Evolutionary conservation across 2,888 invertebrate genomes (phyloP).

Genomic region (Pharmacophagus antenor): DNA sequence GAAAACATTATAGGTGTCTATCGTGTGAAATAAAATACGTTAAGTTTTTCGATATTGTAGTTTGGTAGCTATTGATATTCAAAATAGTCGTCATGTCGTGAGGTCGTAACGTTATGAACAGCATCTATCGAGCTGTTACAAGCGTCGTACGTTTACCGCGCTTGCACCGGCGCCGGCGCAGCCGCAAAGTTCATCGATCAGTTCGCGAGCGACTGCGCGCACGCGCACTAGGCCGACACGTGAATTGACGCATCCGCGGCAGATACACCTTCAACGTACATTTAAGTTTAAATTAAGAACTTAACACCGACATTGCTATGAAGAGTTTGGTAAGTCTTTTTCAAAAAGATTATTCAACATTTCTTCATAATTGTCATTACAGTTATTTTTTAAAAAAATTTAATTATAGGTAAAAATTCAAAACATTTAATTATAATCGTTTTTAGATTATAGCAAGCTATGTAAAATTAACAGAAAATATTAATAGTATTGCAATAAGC

Average conservation of each 20-base stretch:
- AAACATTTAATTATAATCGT: background rate
- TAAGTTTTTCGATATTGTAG: too few species aligned
- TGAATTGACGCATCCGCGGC: conserved; percentile 41
- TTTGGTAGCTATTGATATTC: background rate
- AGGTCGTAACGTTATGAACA: conserved; percentile 26
- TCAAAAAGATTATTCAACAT: background rate
- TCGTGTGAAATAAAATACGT: too few species aligned
- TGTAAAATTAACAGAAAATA: background rate
- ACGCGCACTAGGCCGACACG: conserved; percentile 49
- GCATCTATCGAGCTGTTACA: conserved; percentile 50
- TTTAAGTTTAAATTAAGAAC: conserved; percentile 66
- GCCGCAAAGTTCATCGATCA: conserved; percentile 58
- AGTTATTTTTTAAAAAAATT: background rate
- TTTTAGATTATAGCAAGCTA: background rate
- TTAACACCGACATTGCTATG: conserved; percentile 58
- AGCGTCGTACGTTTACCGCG: conserved; percentile 50
- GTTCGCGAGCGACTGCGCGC: conserved; percentile 59
- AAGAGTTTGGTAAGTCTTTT: conserved; percentile 56
- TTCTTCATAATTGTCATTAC: background rate
- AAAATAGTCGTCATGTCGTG: conserved; percentile 9
- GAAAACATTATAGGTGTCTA: too few species aligned
- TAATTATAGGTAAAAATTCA: background rate
- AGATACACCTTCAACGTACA: conserved; percentile 59
- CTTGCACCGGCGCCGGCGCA: conserved; percentile 50
- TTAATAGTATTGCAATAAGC: background rate